Percentiles rank a stretch among this genome's conserved stretches.
Evolutionary conservation across 2,113 vertebrate genomes (phyloP).

Genomic region (Macaca mulatta): DNA sequence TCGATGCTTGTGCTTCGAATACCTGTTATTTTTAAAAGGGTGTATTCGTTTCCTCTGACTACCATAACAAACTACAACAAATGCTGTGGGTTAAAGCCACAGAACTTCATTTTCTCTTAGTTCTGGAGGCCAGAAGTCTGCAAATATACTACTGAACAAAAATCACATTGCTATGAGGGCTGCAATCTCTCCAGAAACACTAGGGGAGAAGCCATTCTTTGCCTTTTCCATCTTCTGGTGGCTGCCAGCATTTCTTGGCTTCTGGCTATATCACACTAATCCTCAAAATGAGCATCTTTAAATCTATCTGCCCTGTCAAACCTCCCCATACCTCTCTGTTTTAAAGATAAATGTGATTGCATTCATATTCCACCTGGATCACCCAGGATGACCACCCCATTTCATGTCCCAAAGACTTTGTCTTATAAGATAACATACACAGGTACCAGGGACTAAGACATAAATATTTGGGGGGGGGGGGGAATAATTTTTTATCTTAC

Average conservation of each 20-base stretch:
- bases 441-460: neutral
- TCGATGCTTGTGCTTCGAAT: neutral
- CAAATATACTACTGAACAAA: neutral
- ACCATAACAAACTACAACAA: neutral
- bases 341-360: neutral
- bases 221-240: neutral
- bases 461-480: neutral
- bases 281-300: neutral
- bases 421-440: neutral
- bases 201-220: neutral
- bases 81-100: neutral
- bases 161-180: neutral
- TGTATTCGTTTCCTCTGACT: neutral
- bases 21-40: neutral
- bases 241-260: neutral
- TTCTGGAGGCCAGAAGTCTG: neutral
- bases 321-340: neutral
- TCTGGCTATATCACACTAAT: neutral
- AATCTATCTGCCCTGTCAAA: neutral
- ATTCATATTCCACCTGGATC: neutral
- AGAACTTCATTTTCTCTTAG: neutral
- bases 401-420: neutral
- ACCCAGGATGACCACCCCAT: neutral
- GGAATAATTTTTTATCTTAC: neutral
- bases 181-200: neutral